Base-by-base conservation (phyloP, 1,140 invertebrate genomes). In the Cydia amplana region DNA sequence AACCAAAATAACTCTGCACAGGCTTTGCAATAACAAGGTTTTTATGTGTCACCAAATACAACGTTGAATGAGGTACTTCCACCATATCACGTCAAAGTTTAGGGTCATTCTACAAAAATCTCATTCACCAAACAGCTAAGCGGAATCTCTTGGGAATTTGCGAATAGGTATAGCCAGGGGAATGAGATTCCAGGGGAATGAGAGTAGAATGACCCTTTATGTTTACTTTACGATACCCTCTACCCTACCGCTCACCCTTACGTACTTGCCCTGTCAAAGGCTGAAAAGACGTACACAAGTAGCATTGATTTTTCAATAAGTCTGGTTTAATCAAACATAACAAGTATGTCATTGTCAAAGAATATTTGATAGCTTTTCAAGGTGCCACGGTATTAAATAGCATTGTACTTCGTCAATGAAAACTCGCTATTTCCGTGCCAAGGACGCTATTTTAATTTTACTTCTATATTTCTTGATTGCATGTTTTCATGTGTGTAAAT, bases 281-380 rank as follows among this genome's bases (percentile, higher is more conserved):
- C n/a, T 51, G 1, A 51, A 51, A 51, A 51, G n/a, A 51, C 49
- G n/a, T 32, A 32, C 2, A 32, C 32, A 32, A 4, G 4, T 20
- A 20, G 23, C 55, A 60, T 23, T 60, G 18, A 60, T 60, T 60
- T 23, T 60, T 23, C 55, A 60, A 60, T 20, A 18, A 60, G 55
- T 60, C 55, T 20, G 9, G 55, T 60, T 60, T 60, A 60, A 23
- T 60, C 18, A 2, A 18, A 51, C 16, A 6, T 23, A 23, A 1
- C n/a, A 60, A 60, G 18, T 60, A 12, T 60, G 55, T 60, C 55
- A 60, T 60, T 60, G 55, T 60, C 20, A 60, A 60, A 60, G 18
- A 60, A 60, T 60, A 60, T 60, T 60, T 60, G 55, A 60, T 60
- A 23, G 55, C 55, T 23, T 60, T 60, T 23, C 55, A 60, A 60